Percentiles rank a stretch among this genome's conserved stretches.
Evolutionary conservation across 2,113 vertebrate species (phyloP).

Genomic region (Acrocephalus kingi): DNA sequence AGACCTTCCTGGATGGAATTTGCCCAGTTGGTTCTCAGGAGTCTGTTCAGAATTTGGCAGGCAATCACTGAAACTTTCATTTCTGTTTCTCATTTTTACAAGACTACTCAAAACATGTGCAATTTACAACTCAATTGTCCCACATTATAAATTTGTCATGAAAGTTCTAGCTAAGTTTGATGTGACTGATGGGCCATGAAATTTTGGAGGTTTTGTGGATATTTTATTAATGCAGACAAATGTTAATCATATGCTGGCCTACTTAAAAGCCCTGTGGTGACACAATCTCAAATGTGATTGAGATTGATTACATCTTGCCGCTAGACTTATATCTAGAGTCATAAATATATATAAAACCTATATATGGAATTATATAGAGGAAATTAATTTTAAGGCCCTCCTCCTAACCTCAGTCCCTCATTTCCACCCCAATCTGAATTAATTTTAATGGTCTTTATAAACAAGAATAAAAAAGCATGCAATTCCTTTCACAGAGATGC

Average conservation of each 20-base stretch:
- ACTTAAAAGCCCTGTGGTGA: background rate
- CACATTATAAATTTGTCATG: background rate
- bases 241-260: constrained; percentile 38
- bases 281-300: background rate
- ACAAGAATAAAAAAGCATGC: background rate
- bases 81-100: constrained; percentile 17
- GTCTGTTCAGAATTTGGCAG: background rate
- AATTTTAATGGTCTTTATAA: background rate
- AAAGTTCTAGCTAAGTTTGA: constrained; percentile 2
- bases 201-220: constrained; percentile 30
- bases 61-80: background rate
- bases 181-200: background rate
- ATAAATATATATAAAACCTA: background rate
- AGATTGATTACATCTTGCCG: constrained; percentile 13
- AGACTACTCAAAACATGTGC: background rate
- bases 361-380: background rate
- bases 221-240: constrained; percentile 41
- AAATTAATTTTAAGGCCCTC: background rate
- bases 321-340: background rate
- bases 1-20: background rate
- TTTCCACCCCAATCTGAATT: background rate
- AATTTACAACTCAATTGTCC: constrained; percentile 14
- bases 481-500: background rate
- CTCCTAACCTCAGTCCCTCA: background rate
- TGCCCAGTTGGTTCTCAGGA: background rate